Conservation (phyloP, 2,888 invertebrate species). For the Hedya salicella region DNA sequence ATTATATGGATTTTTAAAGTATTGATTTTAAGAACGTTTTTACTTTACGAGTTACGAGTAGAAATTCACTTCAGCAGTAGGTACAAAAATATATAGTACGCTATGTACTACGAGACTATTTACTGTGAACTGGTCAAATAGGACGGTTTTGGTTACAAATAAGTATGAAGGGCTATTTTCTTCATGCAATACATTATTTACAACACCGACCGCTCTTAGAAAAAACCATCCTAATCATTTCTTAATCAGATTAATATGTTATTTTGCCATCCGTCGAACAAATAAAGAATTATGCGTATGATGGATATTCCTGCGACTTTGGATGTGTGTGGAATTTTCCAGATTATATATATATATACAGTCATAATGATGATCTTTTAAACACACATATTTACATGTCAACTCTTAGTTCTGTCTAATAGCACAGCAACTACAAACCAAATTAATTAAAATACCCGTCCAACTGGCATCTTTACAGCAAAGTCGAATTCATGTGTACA, state of each 20-base stretch:
- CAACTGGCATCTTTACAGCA: neutral
- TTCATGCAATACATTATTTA: neutral
- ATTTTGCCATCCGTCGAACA: neutral
- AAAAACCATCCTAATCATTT: neutral
- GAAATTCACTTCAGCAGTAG: neutral
- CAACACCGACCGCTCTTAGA: neutral
- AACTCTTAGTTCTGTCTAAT: conserved; percentile 41
- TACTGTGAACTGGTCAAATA: conserved; percentile 20
- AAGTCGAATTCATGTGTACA: neutral
- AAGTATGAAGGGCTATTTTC: conserved; percentile 5
- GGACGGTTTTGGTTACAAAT: conserved; percentile 25
- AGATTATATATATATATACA: neutral
- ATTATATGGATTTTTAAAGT: neutral
- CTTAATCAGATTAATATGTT: neutral
- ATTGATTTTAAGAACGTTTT: neutral
- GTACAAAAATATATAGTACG: conserved; percentile 35
- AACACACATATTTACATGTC: conserved; percentile 58
- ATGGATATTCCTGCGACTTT: conserved; percentile 50
- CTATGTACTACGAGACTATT: conserved; percentile 11
- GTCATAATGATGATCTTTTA: conserved; percentile 17
- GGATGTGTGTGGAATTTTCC: conserved; percentile 36
- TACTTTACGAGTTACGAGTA: conserved; percentile 3
- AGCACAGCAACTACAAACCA: conserved; percentile 9
- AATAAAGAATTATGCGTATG: conserved; percentile 51
- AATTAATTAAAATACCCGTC: neutral